A percentile compares a stretch with the other conserved stretches of the same genome.
phyloP scores from a whole-genome alignment of 2,113 vertebrate genomes.

The Mastomys natalensis region DNA sequence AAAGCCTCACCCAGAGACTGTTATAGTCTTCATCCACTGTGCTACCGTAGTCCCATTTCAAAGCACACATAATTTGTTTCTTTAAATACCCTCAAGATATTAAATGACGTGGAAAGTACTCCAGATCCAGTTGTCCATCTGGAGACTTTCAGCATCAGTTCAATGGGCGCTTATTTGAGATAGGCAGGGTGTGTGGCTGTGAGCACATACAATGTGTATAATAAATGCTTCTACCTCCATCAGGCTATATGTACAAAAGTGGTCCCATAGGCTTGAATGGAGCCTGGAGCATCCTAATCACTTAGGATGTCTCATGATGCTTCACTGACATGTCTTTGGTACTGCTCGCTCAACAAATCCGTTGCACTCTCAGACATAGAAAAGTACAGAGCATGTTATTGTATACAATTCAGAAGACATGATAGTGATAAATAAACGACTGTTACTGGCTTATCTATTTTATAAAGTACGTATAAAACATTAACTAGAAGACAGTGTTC shows the following conservation, averaged over 20 bases:
- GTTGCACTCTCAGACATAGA: not conserved
- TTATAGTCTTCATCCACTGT: not conserved
- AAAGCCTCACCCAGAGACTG: not conserved
- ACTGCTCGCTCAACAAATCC: not conserved
- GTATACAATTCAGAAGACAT: not conserved
- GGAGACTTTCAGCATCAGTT: not conserved
- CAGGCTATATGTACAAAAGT: not conserved
- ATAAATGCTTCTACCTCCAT: not conserved
- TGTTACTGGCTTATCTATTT: not conserved
- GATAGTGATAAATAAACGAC: not conserved
- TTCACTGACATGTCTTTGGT: not conserved
- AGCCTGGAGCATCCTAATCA: not conserved
- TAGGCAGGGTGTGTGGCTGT: not conserved
- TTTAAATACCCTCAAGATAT: not conserved
- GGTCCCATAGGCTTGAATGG: not conserved
- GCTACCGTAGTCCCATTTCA: not conserved
- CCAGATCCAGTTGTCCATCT: not conserved
- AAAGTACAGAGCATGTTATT: not conserved
- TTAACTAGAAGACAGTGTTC: not conserved
- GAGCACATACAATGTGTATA: not conserved
- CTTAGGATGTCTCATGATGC: not conserved
- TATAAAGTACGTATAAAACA: not conserved
- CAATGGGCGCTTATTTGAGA: not conserved
- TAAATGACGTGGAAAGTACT: not conserved
- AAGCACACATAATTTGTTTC: not conserved